These are phyloP conservation scores for Folsomia manolachei DNA, from an alignment of 2,888 invertebrate genomes.

Conservation along the genomic window DNA sequence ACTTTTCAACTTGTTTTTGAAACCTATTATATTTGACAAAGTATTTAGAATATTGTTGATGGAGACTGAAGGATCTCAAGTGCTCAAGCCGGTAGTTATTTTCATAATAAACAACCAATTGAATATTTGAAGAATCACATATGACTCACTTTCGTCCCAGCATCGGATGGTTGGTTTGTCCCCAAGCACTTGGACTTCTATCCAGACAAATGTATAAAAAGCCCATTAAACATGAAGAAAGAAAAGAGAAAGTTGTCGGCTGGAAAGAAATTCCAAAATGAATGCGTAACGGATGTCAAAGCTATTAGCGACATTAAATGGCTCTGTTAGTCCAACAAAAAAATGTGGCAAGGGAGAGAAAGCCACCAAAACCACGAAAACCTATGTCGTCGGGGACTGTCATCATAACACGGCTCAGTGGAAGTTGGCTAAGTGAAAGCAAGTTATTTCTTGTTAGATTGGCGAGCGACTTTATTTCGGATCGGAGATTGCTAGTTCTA, in stretches of 20 bases:
- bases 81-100: no score
- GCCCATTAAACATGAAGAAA: conserved; percentile 18
- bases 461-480: neutral
- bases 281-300: conserved; percentile 23
- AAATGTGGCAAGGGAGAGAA: neutral
- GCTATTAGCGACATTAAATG: conserved; percentile 25
- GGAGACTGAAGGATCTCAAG: no score
- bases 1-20: no score
- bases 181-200: no score
- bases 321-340: conserved; percentile 20
- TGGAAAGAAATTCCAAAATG: conserved; percentile 18
- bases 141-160: no score
- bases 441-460: no score
- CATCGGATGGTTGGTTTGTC: no score
- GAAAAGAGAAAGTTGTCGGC: conserved; percentile 6
- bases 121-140: no score
- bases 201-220: conserved; percentile 17
- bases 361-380: conserved; percentile 6
- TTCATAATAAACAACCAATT: no score
- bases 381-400: conserved; percentile 10
- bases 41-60: no score
- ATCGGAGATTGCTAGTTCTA: neutral
- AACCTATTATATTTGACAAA: no score
- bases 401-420: neutral
- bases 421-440: conserved; percentile 3